Evolutionary conservation across 2,797 vertebrate species (phyloP).

Genomic region (Lycodopsis pacificus): DNA sequence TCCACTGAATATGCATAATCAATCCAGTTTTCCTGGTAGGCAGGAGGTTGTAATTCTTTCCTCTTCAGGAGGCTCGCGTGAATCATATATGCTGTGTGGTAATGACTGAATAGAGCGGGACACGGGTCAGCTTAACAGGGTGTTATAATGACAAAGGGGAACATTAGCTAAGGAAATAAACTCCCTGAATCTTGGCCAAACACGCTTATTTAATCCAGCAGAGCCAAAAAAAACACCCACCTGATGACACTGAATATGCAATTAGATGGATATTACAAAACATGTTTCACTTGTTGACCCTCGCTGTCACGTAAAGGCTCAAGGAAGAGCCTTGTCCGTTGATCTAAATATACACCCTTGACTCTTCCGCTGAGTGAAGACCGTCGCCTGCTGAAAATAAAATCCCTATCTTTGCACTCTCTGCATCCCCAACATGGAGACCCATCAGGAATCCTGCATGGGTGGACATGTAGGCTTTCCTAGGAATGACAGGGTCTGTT

Average conservation of each 20-base stretch:
- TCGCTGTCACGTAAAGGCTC: slow-evolving; percentile 52
- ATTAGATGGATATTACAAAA: slow-evolving; percentile 70
- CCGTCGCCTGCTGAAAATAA: slow-evolving; percentile 62
- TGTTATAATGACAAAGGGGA: slow-evolving; percentile 81
- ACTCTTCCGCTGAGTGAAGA: slow-evolving; percentile 54
- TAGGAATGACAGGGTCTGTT: slow-evolving; percentile 87
- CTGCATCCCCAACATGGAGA: slow-evolving; percentile 72
- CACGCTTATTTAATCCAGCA: slow-evolving; percentile 73
- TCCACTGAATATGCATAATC: slow-evolving; percentile 80
- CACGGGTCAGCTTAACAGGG: slow-evolving; percentile 77
- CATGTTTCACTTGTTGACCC: slow-evolving; percentile 74
- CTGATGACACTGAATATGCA: slow-evolving; percentile 75
- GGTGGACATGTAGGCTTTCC: slow-evolving; percentile 88
- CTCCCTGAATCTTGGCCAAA: slow-evolving; percentile 74
- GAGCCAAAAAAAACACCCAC: slow-evolving; percentile 77
- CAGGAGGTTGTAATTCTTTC: slow-evolving; percentile 71
- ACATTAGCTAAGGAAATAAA: slow-evolving; percentile 80
- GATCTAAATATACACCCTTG: slow-evolving; percentile 59
- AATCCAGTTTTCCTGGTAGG: slow-evolving; percentile 68
- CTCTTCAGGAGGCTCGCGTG: slow-evolving; percentile 58
- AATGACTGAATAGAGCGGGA: slow-evolving; percentile 73
- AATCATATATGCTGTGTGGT: slow-evolving; percentile 71
- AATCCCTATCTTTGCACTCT: slow-evolving; percentile 66
- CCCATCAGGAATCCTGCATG: slow-evolving; percentile 87
- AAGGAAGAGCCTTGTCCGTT: slow-evolving; percentile 47